These are phyloP conservation scores for Ursus arctos DNA, from an alignment of 2,113 vertebrate genomes.

Conservation along the genomic window DNA sequence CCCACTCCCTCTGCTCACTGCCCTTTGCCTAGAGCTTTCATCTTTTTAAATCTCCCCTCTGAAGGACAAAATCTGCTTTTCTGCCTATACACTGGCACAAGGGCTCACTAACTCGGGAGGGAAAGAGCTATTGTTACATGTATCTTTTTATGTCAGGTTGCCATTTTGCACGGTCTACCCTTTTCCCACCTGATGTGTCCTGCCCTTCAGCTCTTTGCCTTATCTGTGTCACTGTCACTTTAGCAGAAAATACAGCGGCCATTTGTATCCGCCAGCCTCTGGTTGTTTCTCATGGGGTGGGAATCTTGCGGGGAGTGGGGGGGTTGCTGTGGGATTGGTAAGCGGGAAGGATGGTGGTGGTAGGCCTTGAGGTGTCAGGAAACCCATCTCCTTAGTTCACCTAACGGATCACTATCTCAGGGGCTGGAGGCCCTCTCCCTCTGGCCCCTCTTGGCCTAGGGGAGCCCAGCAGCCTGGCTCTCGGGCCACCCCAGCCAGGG, in stretches of 20 bases:
- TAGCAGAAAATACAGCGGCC: constrained; percentile 69
- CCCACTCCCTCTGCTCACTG: not conserved
- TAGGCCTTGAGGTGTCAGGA: not conserved
- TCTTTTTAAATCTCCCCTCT: not conserved
- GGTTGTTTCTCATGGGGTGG: not conserved
- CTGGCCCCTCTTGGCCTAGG: not conserved
- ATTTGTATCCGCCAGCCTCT: constrained; percentile 55
- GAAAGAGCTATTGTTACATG: not conserved
- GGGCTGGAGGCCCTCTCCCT: not conserved
- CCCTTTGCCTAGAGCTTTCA: not conserved
- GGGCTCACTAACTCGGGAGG: not conserved
- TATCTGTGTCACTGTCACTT: constrained; percentile 72
- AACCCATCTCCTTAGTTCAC: not conserved
- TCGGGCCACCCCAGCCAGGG: not conserved
- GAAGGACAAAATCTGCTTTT: not conserved
- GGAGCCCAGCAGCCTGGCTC: not conserved
- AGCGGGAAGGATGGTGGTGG: not conserved
- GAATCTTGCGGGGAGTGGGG: not conserved
- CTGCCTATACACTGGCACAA: not conserved
- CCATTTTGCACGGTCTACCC: constrained; percentile 51
- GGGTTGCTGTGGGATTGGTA: not conserved
- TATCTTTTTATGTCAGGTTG: not conserved
- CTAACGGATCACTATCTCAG: not conserved
- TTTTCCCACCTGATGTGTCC: not conserved
- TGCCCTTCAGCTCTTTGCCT: constrained; percentile 60